Percentiles rank a stretch among this genome's conserved stretches.
Evolutionary conservation across 2,888 invertebrate species (phyloP).

Genomic region (Syritta pipiens): DNA sequence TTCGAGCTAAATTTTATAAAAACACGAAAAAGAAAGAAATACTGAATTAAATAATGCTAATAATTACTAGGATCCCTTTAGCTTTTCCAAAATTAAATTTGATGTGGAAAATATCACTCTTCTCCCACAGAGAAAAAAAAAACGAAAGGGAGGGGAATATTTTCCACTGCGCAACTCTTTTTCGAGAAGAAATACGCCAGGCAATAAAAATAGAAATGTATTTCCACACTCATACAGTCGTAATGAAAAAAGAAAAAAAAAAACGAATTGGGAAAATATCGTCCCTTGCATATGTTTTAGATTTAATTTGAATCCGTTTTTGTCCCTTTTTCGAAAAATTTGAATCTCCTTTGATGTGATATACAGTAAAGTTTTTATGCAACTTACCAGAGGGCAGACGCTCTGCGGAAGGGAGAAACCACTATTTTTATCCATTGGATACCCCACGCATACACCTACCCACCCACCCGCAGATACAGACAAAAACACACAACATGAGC

Average conservation of each 20-base stretch:
- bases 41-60: neutral
- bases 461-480: constrained; percentile 40
- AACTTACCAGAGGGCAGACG: constrained; percentile 1
- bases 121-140: constrained; percentile 4
- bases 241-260: constrained; percentile 20
- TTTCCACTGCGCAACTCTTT: constrained; percentile 64
- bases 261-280: neutral
- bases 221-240: constrained; percentile 48
- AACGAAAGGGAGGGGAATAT: constrained; percentile 51
- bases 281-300: constrained; percentile 48
- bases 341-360: too few species aligned
- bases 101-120: constrained; percentile 23
- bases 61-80: constrained; percentile 34
- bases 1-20: too few species aligned
- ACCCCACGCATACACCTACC: too few species aligned
- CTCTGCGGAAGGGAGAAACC: constrained; percentile 1
- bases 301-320: too few species aligned
- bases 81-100: constrained; percentile 40
- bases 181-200: constrained; percentile 46
- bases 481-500: constrained; percentile 16
- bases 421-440: constrained; percentile 47
- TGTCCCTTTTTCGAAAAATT: neutral
- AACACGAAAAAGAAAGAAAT: too few species aligned
- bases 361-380: constrained; percentile 14
- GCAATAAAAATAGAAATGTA: constrained; percentile 66